Conservation (phyloP, 2,797 vertebrate species). For the Rhyacichthys aspro region DNA sequence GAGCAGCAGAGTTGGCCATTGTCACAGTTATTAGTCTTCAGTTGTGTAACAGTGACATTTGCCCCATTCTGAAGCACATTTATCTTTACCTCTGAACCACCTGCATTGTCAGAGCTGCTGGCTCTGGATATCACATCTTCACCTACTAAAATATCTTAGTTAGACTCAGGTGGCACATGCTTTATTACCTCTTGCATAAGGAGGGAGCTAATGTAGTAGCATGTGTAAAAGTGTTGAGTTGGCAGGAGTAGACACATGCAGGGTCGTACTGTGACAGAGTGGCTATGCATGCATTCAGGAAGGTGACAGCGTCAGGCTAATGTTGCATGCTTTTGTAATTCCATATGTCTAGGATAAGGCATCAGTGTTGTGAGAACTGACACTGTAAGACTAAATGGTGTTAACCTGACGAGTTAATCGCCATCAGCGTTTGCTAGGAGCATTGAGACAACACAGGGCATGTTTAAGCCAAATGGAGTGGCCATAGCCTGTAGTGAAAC, state of each 20-base stretch:
- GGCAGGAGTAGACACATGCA: slow-evolving; percentile 31
- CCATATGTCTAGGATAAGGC: slow-evolving; percentile 26
- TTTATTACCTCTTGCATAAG: slow-evolving; percentile 35
- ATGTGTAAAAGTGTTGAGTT: slow-evolving; percentile 36
- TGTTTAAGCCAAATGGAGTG: slow-evolving; percentile 38
- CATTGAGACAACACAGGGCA: slow-evolving; percentile 32
- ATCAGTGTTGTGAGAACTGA: slow-evolving; percentile 46
- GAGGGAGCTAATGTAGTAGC: slow-evolving; percentile 23
- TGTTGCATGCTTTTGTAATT: slow-evolving; percentile 31
- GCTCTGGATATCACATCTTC: slow-evolving; percentile 38
- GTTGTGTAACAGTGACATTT: slow-evolving; percentile 67
- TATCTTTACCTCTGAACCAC: slow-evolving; percentile 58
- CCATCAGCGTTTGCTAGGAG: slow-evolving; percentile 41
- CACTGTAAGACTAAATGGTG: slow-evolving; percentile 35
- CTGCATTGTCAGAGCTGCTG: slow-evolving; percentile 58
- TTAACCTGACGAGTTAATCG: slow-evolving; percentile 58
- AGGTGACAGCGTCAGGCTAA: slow-evolving; percentile 40
- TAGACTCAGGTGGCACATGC: slow-evolving; percentile 30
- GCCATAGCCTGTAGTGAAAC: slow-evolving; percentile 24
- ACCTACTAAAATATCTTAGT: slow-evolving; percentile 44
- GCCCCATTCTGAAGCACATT: slow-evolving; percentile 58
- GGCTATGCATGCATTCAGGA: slow-evolving; percentile 18
- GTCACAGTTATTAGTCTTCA: slow-evolving; percentile 63
- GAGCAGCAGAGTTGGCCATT: slow-evolving; percentile 55
- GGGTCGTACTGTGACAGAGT: slow-evolving; percentile 18